Percentiles rank a stretch among this genome's conserved stretches.
phyloP scores from a whole-genome alignment of 37 sponge, comb jelly and placozoan species.

The Oscarella lobularis region DNA sequence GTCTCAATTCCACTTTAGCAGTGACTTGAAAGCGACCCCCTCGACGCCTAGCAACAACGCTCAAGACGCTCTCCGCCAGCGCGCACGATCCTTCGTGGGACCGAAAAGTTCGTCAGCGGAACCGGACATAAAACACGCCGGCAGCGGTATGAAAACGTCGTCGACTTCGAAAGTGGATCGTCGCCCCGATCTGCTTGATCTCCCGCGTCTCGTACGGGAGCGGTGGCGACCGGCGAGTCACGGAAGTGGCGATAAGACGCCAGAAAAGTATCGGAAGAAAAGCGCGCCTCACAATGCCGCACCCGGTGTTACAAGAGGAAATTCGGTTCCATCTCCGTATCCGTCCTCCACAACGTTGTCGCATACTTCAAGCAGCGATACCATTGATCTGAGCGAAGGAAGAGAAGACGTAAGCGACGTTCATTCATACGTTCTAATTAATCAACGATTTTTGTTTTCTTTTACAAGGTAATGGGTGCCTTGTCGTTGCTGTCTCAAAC shows the following conservation, averaged over 20 bases:
- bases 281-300: background rate
- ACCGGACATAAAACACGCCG: background rate
- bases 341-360: background rate
- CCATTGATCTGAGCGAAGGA: background rate
- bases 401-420: too few species aligned
- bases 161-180: background rate
- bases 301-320: background rate
- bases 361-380: background rate
- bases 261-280: background rate
- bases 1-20: too few species aligned
- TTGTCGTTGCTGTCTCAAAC: background rate
- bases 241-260: background rate
- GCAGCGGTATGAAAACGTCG: background rate
- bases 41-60: too few species aligned
- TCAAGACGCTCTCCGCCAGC: too few species aligned
- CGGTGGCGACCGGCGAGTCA: background rate
- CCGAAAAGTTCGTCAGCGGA: background rate
- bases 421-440: too few species aligned
- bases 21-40: too few species aligned
- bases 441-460: too few species aligned
- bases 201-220: background rate
- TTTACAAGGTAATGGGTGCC: background rate
- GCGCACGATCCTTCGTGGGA: too few species aligned
- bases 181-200: background rate
- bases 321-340: too few species aligned